Conservation (phyloP, 2,888 invertebrate genomes). For the Amorpha juglandis region DNA sequence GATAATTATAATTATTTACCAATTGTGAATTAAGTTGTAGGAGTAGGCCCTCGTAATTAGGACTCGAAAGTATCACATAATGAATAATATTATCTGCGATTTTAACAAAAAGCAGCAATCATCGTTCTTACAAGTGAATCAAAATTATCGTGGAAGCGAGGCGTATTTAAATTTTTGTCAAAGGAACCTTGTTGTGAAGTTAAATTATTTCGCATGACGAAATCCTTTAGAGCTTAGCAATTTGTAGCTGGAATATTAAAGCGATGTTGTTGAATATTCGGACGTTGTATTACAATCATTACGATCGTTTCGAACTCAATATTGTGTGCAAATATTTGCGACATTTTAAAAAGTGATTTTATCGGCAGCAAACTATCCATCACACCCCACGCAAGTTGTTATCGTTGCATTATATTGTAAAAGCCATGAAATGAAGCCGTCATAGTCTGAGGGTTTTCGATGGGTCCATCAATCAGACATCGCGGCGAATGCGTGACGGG, state of each 20-base stretch:
- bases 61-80: conserved; percentile 76
- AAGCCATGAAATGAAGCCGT: conserved; percentile 74
- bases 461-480: conserved; percentile 73
- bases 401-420: conserved; percentile 64
- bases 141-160: conserved; percentile 59
- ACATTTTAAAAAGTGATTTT: conserved; percentile 11
- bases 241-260: conserved; percentile 60
- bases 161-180: conserved; percentile 66
- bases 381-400: conserved; percentile 46
- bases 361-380: conserved; percentile 43
- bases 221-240: conserved; percentile 69
- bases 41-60: conserved; percentile 69
- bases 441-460: conserved; percentile 53
- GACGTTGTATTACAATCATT: conserved; percentile 14
- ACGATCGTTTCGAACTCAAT: background rate
- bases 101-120: conserved; percentile 64
- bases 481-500: conserved; percentile 42
- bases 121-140: conserved; percentile 56
- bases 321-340: background rate
- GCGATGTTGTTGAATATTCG: conserved; percentile 57
- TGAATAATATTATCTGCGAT: conserved; percentile 63
- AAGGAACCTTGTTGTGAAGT: conserved; percentile 64
- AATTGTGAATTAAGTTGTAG: conserved; percentile 76
- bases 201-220: conserved; percentile 75
- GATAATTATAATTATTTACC: conserved; percentile 84